Evolutionary conservation across 2,888 invertebrate species (phyloP), one percentile per base, ranked within the genome.

Genomic region (Hypolimnas misippus): DNA sequence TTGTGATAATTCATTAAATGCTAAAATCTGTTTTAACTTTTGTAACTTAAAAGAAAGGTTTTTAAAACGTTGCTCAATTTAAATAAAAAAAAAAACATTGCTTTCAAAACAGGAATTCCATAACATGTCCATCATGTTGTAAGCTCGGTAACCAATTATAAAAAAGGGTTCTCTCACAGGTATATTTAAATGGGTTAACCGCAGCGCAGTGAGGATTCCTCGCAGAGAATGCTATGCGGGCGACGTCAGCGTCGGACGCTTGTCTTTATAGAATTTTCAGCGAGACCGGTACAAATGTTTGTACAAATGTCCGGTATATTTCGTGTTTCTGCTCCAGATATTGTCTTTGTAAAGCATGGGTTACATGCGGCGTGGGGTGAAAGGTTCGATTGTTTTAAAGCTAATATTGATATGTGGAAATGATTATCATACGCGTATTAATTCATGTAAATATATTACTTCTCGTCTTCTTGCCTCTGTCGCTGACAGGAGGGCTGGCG

Each of bases 221-320:
- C 55, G 59, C n/a, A n/a, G 52, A 35, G 52, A 21, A 42, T 56
- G 33, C 46, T 21, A 46, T 46, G 46, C 12, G 46, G 35, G 57
- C 17, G 60, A 57, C 46, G 55, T 55, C 55, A 57, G 57, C 33
- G 61, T 51, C 57, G 57, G 54, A 57, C 57, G 55, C 52, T 35
- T 61, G 63, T 66, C 66, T 55, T 63, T 58, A 58, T 40, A 61
- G 61, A 66, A 66, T 63, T 66, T 66, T 63, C 55, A 52, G 46
- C 44, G 42, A 60, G 63, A 63, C 57, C 66, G 49, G 57, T 17
- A 61, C 50, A 61, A 64, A 64, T 62, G 64, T 58, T 58, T 62
- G 46, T 46, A 64, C 51, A 58, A 61, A 58, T 61, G 61, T 64
- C 63, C 63, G 51, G 63, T 59, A 63, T 59, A 59, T 56, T 64